These are phyloP conservation scores for Eupithecia centaureata DNA, from an alignment of 2,888 invertebrate genomes.

Conservation along the genomic window DNA sequence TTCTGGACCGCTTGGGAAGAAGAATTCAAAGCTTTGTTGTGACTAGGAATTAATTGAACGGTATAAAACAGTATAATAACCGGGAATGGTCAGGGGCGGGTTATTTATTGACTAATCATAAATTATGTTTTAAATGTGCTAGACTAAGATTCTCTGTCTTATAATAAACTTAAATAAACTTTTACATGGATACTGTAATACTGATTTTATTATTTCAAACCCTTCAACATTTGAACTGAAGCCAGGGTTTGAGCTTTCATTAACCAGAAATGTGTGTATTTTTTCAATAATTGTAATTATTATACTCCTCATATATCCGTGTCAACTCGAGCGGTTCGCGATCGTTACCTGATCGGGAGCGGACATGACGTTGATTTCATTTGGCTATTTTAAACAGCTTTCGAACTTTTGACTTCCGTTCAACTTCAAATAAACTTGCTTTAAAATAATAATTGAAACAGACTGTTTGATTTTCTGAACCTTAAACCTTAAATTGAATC, in stretches of 20 bases:
- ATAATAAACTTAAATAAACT: no score
- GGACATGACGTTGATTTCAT: conserved; percentile 7
- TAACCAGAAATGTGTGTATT: not conserved
- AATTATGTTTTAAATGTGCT: no score
- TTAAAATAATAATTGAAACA: not conserved
- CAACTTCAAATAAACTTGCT: not conserved
- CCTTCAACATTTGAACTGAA: no score
- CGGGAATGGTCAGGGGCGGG: no score
- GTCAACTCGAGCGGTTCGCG: not conserved
- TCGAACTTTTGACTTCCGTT: not conserved
- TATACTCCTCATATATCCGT: not conserved
- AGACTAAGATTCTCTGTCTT: no score
- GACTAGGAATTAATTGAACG: not conserved
- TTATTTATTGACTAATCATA: no score
- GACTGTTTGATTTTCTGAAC: not conserved
- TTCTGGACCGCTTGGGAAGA: not conserved
- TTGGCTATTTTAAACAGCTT: not conserved
- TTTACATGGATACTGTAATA: no score
- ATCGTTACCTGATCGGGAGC: not conserved
- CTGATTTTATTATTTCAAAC: no score
- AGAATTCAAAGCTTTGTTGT: not conserved
- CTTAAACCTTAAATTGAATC: not conserved
- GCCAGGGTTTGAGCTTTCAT: no score
- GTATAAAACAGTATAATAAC: no score
- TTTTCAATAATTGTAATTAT: not conserved